Evolutionary conservation across 1,140 invertebrate species (phyloP), one percentile per base, ranked within the genome.

Genomic region (Heliconius nattereri): DNA sequence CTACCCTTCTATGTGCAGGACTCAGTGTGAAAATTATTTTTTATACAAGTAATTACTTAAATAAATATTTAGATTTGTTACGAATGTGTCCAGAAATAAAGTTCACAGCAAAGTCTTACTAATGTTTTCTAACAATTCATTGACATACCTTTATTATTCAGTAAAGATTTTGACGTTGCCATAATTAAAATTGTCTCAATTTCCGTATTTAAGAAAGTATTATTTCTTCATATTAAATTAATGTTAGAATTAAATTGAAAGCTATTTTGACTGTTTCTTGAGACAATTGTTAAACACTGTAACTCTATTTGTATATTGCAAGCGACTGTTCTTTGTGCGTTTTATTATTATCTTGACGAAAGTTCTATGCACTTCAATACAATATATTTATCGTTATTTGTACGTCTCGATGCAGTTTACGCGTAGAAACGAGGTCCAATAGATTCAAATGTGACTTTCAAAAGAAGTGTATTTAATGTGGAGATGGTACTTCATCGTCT

Each of bases 341-440:
- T 66, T 60, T n/a, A 60, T 60, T 73, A 73, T 71, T 79, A 79
- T 79, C 78, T 70, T 75, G 49, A 35, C 23, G 16, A 79, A 79
- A 79, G 78, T 79, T 79, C 78, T 75, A 71, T 75, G 78, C 66
- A 79, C 78, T 79, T 71, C 16, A 75, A 8, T 77, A 23, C 71
- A 77, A 49, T n/a, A 75, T 29, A 45, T 71, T 79, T 75, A 75
- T 75, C 13, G 66, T 32, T 79, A 75, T 72, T 71, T 79, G 73
- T 52, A 9, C 7, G 20, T 40, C 19, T 72, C 6, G 32, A 40
- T n/a, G 19, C 71, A 37, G 6, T 20, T 72, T 40, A 72, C 32
- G n/a, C 7, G 19, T n/a, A 72, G 13, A 16, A 29, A 29, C 13
- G 13, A 66, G n/a, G 49, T 45, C 13, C 3, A 45, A 45, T 45